These are phyloP conservation scores for Burhinus oedicnemus DNA, from an alignment of 2,113 vertebrate genomes.

Conservation along the genomic window DNA sequence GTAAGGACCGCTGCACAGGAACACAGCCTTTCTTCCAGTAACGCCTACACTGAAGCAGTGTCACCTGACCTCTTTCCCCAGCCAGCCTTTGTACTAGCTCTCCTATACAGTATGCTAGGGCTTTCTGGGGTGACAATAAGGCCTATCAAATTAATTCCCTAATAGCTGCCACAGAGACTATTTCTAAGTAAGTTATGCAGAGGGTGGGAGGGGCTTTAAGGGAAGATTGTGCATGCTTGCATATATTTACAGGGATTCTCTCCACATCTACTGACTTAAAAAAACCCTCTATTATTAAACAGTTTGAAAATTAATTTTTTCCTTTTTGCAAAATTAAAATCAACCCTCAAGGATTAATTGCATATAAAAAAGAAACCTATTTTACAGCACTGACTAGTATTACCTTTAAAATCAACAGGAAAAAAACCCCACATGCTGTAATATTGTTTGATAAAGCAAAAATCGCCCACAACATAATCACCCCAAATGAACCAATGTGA, in stretches of 20 bases:
- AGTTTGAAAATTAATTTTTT: conserved; percentile 55
- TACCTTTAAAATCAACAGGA: conserved; percentile 73
- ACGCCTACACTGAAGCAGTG: not conserved
- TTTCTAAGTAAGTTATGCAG: conserved; percentile 39
- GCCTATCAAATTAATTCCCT: not conserved
- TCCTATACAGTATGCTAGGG: not conserved
- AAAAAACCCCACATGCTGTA: conserved; percentile 48
- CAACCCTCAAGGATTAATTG: conserved; percentile 65
- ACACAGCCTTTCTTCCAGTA: not conserved
- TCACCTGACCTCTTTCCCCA: not conserved
- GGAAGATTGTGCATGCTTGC: conserved; percentile 62
- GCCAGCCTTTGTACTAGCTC: not conserved
- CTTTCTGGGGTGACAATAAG: not conserved
- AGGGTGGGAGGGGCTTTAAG: conserved; percentile 21
- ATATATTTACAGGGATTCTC: conserved; percentile 60
- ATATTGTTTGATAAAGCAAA: conserved; percentile 65
- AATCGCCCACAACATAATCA: conserved; percentile 67
- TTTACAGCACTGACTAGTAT: conserved; percentile 69
- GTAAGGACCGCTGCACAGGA: not conserved
- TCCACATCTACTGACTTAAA: conserved; percentile 43
- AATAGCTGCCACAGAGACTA: conserved; percentile 43
- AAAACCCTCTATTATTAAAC: conserved; percentile 42
- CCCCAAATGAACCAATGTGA: conserved; percentile 62
- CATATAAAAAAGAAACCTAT: conserved; percentile 74
- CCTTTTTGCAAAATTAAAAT: conserved; percentile 70